These are phyloP conservation scores for Meghimatium bilineatum DNA, from an alignment of 2,888 invertebrate genomes.

Conservation along the genomic window DNA sequence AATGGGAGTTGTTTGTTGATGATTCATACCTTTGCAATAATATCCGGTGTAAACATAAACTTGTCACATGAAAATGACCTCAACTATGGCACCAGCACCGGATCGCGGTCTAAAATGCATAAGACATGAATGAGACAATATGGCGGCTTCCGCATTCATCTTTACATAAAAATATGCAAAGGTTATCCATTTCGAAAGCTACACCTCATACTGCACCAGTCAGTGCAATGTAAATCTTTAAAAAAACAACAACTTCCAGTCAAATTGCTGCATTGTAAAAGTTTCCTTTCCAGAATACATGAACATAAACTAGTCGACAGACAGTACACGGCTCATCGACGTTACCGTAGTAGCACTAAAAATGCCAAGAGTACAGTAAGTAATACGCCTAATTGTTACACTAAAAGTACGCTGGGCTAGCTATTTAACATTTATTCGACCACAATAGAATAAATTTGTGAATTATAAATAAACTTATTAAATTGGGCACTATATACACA, in stretches of 20 bases:
- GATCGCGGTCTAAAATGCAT: background rate
- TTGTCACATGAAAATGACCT: background rate
- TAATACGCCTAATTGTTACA: background rate
- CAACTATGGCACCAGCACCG: background rate
- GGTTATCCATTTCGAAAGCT: background rate
- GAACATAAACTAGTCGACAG: background rate
- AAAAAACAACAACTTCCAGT: background rate
- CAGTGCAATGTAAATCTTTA: background rate
- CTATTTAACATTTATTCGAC: background rate
- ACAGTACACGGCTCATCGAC: background rate
- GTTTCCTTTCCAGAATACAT: background rate
- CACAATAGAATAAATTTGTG: background rate
- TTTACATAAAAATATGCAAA: background rate
- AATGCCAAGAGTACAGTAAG: background rate
- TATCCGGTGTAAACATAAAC: background rate
- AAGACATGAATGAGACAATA: constrained; percentile 28
- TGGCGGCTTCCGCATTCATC: constrained; percentile 44
- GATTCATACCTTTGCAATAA: background rate
- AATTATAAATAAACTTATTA: background rate
- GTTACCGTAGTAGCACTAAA: too few relatives aligned
- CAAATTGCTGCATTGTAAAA: background rate
- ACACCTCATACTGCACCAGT: background rate
- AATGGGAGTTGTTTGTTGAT: background rate
- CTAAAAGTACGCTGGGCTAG: background rate
- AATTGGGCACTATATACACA: background rate